These are phyloP conservation scores for Calephelis perditalis DNA, from an alignment of 2,888 invertebrate genomes.

Conservation along the genomic window DNA sequence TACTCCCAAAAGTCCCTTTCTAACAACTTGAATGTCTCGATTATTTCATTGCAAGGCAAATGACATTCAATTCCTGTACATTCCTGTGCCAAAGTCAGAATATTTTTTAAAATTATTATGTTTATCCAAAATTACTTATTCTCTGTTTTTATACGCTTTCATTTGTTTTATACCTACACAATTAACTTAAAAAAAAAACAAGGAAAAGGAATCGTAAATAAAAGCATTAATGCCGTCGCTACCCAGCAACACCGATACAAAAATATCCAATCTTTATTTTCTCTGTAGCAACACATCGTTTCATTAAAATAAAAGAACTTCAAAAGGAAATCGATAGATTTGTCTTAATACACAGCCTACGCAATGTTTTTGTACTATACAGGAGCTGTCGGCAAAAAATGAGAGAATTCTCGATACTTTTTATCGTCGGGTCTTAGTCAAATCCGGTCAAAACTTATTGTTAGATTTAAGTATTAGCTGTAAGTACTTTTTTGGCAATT, in stretches of 20 bases:
- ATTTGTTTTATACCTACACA: too few species aligned
- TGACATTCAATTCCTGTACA: too few species aligned
- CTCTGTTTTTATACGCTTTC: too few species aligned
- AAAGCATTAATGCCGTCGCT: not conserved
- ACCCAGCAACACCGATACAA: not conserved
- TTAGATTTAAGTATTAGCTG: not conserved
- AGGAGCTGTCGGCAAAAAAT: not conserved
- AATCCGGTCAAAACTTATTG: slow-evolving; percentile 2
- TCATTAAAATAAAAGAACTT: slow-evolving; percentile 10
- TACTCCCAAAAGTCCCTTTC: too few species aligned
- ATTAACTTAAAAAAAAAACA: too few species aligned
- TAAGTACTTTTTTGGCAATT: slow-evolving; percentile 4
- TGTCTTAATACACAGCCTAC: not conserved
- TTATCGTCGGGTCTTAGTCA: slow-evolving; percentile 6
- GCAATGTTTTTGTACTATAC: not conserved
- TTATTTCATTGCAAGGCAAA: too few species aligned
- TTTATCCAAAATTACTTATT: too few species aligned
- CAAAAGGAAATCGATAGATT: slow-evolving; percentile 7
- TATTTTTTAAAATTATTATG: too few species aligned
- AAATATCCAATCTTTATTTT: slow-evolving; percentile 8
- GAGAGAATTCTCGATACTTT: not conserved
- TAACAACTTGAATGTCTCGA: too few species aligned
- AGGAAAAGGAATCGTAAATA: too few species aligned
- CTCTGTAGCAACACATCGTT: not conserved
- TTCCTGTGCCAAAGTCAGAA: too few species aligned